Evolutionary conservation across 2,797 vertebrate genomes (phyloP).

Genomic region (Mus caroli): DNA sequence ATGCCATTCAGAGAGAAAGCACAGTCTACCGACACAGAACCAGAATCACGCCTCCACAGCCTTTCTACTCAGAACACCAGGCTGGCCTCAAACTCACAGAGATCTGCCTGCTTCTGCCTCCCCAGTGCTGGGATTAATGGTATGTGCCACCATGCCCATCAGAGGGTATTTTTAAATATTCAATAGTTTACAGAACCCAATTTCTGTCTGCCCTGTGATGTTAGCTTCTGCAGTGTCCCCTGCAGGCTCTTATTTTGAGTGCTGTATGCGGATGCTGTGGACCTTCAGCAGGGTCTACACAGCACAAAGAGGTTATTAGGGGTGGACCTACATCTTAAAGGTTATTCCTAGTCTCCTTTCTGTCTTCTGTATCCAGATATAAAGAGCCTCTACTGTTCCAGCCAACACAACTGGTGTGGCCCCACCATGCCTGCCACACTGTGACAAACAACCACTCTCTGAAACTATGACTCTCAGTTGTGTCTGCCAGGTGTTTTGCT

Average conservation of each 20-base stretch:
- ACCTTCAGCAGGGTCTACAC: not conserved
- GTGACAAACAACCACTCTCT: not conserved
- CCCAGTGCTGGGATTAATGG: not conserved
- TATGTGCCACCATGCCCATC: not conserved
- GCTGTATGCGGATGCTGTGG: not conserved
- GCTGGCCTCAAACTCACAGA: not conserved
- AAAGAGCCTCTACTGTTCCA: not conserved
- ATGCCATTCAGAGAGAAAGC: conserved; percentile 14
- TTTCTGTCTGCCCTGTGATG: not conserved
- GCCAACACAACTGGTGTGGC: no score
- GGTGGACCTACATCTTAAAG: not conserved
- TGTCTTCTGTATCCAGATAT: not conserved
- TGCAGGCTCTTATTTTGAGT: not conserved
- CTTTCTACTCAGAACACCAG: not conserved
- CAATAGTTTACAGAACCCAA: not conserved
- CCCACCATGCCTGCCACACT: not conserved
- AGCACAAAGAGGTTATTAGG: not conserved
- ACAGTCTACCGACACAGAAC: not conserved
- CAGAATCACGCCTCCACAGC: not conserved
- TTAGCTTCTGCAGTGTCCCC: not conserved
- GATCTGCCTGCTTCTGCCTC: not conserved
- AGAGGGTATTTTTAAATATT: conserved; percentile 43
- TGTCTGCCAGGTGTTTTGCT: not conserved
- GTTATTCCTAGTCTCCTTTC: not conserved
- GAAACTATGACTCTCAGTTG: not conserved